phyloP scores from a whole-genome alignment of 2,113 vertebrate species.

The Octodon degus region DNA sequence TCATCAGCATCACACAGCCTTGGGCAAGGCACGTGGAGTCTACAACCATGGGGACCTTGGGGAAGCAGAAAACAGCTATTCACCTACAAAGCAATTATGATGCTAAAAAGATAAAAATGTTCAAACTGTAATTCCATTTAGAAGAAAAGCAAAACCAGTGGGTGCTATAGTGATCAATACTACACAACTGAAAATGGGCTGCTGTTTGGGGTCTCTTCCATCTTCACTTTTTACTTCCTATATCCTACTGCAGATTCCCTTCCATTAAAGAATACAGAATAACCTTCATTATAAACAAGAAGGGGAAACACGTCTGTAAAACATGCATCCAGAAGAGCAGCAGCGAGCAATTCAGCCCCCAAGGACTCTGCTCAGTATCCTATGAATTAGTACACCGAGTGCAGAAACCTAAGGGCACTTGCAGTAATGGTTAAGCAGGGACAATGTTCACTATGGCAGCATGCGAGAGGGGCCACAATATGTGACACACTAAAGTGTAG shows the following conservation, averaged over 20 bases:
- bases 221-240: neutral
- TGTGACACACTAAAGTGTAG: rapidly evolving
- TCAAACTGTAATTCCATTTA: neutral
- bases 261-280: neutral
- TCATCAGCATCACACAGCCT: neutral
- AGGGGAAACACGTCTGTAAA: neutral
- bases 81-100: neutral
- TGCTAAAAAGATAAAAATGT: neutral
- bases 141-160: neutral
- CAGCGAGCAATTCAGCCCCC: too few species aligned
- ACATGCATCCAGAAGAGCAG: neutral
- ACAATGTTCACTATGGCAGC: neutral
- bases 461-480: rapidly evolving
- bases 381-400: rapidly evolving
- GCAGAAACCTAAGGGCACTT: too few species aligned
- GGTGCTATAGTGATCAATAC: neutral
- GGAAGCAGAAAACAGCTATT: neutral
- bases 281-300: neutral
- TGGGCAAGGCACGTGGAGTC: neutral
- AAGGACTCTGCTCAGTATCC: neutral
- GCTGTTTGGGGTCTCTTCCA: neutral
- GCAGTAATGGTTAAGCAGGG: neutral
- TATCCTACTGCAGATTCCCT: neutral
- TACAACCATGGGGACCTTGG: neutral
- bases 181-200: neutral